Percentiles rank a stretch among this genome's conserved stretches.
These are phyloP conservation scores for Acronicta alni DNA, from an alignment of 2,888 invertebrate genomes.

Conservation along the genomic window DNA sequence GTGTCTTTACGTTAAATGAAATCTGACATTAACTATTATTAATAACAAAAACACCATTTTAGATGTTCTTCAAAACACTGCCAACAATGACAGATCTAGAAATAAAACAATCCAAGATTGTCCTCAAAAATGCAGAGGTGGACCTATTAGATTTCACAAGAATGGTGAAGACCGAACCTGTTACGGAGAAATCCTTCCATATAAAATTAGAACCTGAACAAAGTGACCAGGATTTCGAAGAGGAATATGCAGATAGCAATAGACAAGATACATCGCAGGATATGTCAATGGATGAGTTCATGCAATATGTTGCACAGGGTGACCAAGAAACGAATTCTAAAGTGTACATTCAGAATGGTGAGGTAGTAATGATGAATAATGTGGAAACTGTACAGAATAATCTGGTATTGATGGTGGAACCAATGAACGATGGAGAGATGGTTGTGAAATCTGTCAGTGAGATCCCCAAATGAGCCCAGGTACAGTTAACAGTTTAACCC, in stretches of 20 bases:
- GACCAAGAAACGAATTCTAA: constrained; percentile 16
- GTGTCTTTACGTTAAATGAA: too few species aligned
- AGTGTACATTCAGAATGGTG: constrained; percentile 47
- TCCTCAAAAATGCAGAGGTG: constrained; percentile 55
- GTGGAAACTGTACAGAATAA: not conserved
- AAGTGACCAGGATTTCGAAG: not conserved
- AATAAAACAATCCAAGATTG: constrained; percentile 68
- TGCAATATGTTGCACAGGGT: constrained; percentile 30
- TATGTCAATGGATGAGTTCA: constrained; percentile 26
- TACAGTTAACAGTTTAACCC: too few species aligned
- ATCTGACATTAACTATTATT: not conserved
- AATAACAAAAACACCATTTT: constrained; percentile 24
- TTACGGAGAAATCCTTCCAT: not conserved
- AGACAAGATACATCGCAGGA: constrained; percentile 9
- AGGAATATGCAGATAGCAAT: not conserved
- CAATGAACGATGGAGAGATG: constrained; percentile 6
- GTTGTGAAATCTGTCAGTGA: not conserved
- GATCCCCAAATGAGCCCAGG: too few species aligned
- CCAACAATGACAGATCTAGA: constrained; percentile 72
- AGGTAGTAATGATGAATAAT: constrained; percentile 20
- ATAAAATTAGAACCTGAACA: not conserved
- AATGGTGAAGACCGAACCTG: constrained; percentile 11
- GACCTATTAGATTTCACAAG: constrained; percentile 2
- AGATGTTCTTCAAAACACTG: constrained; percentile 81
- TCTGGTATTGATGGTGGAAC: constrained; percentile 36